Conservation (phyloP, 2,797 vertebrate species). For the Epinephelus coioides region DNA sequence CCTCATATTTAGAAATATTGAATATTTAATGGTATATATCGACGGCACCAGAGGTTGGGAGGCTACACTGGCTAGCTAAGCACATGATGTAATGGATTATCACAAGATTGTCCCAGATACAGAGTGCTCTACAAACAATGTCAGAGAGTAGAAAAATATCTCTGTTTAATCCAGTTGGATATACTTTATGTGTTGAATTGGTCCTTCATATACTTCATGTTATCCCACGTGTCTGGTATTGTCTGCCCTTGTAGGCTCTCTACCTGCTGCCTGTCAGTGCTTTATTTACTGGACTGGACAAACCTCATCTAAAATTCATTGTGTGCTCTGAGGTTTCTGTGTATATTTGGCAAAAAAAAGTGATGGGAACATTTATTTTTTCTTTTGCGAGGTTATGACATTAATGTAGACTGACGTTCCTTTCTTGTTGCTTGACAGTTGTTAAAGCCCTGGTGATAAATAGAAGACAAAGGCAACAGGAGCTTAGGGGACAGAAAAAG, state of each 20-base stretch:
- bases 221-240: conserved; percentile 25
- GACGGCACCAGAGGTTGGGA: conserved; percentile 64
- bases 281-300: conserved; percentile 40
- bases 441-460: conserved; percentile 70
- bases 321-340: conserved; percentile 39
- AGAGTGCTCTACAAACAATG: conserved; percentile 73
- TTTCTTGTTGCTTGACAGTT: conserved; percentile 74
- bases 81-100: conserved; percentile 86
- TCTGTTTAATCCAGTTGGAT: conserved; percentile 36
- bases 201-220: conserved; percentile 15
- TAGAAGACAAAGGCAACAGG: conserved; percentile 71
- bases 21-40: conserved; percentile 52
- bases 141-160: conserved; percentile 58
- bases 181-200: conserved; percentile 20
- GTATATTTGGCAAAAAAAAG: conserved; percentile 25
- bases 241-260: conserved; percentile 25
- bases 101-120: conserved; percentile 85
- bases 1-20: conserved; percentile 33
- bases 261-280: conserved; percentile 35
- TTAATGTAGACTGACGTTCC: conserved; percentile 39
- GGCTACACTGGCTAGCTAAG: conserved; percentile 67
- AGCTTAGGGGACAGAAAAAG: conserved; percentile 67
- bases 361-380: conserved; percentile 4
- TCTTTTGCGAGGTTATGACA: conserved; percentile 37
- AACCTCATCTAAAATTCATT: conserved; percentile 52